Evolutionary conservation across 1,140 invertebrate species (phyloP).

Genomic region (Doryteuthis pealeii): DNA sequence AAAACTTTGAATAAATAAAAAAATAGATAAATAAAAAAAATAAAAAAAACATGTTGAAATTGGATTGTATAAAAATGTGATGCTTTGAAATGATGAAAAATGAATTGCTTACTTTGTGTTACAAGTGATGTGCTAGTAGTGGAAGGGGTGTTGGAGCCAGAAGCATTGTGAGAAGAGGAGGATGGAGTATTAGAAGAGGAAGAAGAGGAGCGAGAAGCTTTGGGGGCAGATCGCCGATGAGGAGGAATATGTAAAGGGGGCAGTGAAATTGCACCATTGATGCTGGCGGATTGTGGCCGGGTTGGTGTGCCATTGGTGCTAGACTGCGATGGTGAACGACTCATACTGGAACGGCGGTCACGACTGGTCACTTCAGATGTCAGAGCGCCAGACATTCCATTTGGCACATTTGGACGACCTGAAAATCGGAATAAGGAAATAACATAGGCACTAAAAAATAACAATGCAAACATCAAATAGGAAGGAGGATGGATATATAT

Average conservation of each 20-base stretch:
- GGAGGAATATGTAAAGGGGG: conserved; percentile 29
- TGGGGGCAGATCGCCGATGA: conserved; percentile 22
- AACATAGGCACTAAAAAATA: background rate
- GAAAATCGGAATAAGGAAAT: background rate
- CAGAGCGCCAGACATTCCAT: background rate
- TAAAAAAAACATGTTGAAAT: no score
- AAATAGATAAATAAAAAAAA: no score
- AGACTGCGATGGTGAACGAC: conserved; percentile 2
- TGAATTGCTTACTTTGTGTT: conserved; percentile 3
- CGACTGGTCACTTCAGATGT: background rate
- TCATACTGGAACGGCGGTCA: background rate
- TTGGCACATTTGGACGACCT: conserved; percentile 7
- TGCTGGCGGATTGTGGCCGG: conserved; percentile 14
- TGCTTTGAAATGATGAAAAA: no score
- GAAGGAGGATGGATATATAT: no score
- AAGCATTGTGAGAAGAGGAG: background rate
- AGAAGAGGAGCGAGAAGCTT: conserved; percentile 17
- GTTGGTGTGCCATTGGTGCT: conserved; percentile 15
- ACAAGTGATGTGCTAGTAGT: background rate
- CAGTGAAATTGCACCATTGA: conserved; percentile 12
- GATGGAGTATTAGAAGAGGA: conserved; percentile 7
- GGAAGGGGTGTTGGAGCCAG: background rate
- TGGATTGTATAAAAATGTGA: no score
- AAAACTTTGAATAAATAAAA: no score
- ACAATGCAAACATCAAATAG: no score